These are phyloP conservation scores for Ips typographus DNA, from an alignment of 1,140 invertebrate species.

Conservation along the genomic window DNA sequence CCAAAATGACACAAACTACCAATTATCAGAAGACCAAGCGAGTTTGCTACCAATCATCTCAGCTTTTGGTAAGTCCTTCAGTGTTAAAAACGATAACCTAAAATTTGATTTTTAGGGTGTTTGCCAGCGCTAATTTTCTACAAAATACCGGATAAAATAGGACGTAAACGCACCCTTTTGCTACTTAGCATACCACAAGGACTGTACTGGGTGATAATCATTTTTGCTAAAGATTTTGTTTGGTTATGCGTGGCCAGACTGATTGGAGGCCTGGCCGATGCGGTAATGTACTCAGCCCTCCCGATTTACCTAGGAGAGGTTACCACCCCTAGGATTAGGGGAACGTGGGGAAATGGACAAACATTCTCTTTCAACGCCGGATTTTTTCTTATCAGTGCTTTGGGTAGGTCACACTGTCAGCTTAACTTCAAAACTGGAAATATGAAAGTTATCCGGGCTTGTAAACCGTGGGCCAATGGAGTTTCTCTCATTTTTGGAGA, in stretches of 20 bases:
- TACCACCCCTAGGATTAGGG: slow-evolving; percentile 64
- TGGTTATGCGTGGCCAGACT: slow-evolving; percentile 40
- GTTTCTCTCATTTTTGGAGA: neutral
- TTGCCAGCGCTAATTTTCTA: slow-evolving; percentile 22
- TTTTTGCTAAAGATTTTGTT: slow-evolving; percentile 33
- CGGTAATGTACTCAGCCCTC: slow-evolving; percentile 39
- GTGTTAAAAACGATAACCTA: neutral
- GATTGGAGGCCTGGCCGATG: slow-evolving; percentile 43
- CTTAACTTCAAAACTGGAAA: neutral
- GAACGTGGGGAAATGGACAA: slow-evolving; percentile 55
- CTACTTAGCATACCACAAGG: slow-evolving; percentile 36
- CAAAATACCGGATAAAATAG: slow-evolving; percentile 34
- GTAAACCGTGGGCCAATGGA: neutral
- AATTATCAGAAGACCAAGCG: slow-evolving; percentile 24
- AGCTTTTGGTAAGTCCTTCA: slow-evolving; percentile 9
- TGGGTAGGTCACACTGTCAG: slow-evolving; percentile 36
- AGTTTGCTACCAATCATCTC: slow-evolving; percentile 7
- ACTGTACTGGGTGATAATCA: slow-evolving; percentile 31
- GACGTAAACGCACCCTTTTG: slow-evolving; percentile 38
- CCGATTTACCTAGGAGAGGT: slow-evolving; percentile 68
- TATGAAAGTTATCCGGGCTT: neutral
- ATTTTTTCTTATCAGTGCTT: slow-evolving; percentile 54
- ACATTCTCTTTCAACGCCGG: slow-evolving; percentile 55
- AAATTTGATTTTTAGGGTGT: slow-evolving; percentile 8
- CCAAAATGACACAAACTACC: slow-evolving; percentile 17